Percentiles rank a stretch among this genome's conserved stretches.
phyloP scores from a whole-genome alignment of 2,888 invertebrate species.

The Blera fallax region DNA sequence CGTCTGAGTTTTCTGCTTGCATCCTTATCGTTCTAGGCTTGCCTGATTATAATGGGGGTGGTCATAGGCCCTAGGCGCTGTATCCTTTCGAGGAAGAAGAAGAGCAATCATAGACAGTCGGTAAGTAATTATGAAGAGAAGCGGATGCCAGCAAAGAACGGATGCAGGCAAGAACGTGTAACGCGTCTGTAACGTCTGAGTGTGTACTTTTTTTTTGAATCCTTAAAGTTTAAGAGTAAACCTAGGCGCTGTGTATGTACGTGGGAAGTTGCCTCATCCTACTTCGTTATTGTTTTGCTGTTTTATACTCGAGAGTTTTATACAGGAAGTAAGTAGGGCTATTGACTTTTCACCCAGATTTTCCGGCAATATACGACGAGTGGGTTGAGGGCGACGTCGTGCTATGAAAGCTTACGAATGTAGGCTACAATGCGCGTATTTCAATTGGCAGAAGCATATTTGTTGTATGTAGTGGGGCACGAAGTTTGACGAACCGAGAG shows the following conservation, averaged over 20 bases:
- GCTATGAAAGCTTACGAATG: not conserved
- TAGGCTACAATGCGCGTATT: not conserved
- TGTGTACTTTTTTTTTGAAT: not conserved
- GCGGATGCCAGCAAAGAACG: not conserved
- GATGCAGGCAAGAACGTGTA: not conserved
- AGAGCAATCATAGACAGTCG: slow-evolving; percentile 56
- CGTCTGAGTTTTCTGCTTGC: not conserved
- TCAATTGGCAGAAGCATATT: slow-evolving; percentile 22
- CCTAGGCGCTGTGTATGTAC: not conserved
- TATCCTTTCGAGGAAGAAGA: slow-evolving; percentile 11
- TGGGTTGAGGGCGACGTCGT: not conserved
- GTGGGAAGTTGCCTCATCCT: not conserved
- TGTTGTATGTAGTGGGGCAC: slow-evolving; percentile 19
- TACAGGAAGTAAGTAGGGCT: slow-evolving; percentile 62
- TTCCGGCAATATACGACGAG: slow-evolving; percentile 10
- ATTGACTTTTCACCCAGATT: slow-evolving; percentile 66
- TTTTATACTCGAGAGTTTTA: slow-evolving; percentile 23
- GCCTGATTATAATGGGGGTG: slow-evolving; percentile 10
- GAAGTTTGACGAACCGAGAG: slow-evolving; percentile 35
- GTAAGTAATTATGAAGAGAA: slow-evolving; percentile 46
- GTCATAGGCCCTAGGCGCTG: slow-evolving; percentile 17
- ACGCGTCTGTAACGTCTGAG: slow-evolving; percentile 1
- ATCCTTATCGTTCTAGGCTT: slow-evolving; percentile 24
- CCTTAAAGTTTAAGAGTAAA: slow-evolving; percentile 27
- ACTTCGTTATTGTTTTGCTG: not conserved